Percentiles rank a stretch among this genome's conserved stretches.
Conservation (phyloP, 2,113 vertebrate genomes). For the Microcebus tavaratra region DNA sequence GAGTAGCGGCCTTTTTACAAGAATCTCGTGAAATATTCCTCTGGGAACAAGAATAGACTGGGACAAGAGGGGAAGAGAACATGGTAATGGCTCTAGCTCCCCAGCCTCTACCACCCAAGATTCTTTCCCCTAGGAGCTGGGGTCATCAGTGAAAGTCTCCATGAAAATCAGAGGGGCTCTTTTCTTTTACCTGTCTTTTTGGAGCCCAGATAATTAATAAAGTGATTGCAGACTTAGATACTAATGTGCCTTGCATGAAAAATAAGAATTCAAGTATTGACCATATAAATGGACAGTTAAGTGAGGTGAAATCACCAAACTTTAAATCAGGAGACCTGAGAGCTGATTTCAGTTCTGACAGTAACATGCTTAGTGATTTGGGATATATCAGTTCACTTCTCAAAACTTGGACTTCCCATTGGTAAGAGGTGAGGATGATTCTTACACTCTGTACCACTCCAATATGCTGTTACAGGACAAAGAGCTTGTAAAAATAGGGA, state of each 20-base stretch:
- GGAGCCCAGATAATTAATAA: too few species aligned
- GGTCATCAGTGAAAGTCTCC: too few species aligned
- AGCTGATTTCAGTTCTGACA: not conserved
- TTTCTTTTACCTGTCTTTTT: too few species aligned
- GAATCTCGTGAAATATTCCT: too few species aligned
- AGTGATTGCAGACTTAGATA: too few species aligned
- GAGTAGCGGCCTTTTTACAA: too few species aligned
- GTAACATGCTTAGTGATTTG: not conserved
- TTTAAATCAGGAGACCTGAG: not conserved
- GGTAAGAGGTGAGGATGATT: not conserved
- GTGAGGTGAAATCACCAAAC: not conserved
- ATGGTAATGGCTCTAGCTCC: too few species aligned
- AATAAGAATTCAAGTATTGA: not conserved
- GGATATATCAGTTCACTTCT: not conserved
- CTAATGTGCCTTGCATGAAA: not conserved
- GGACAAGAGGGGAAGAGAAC: too few species aligned
- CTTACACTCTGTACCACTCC: not conserved
- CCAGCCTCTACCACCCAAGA: too few species aligned
- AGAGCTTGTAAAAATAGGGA: not conserved
- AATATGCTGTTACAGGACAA: not conserved
- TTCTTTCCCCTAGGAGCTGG: too few species aligned
- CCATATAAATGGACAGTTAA: not conserved
- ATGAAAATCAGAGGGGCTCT: too few species aligned
- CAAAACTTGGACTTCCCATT: not conserved
- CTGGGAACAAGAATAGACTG: too few species aligned